Base-by-base conservation (phyloP, 2,888 invertebrate genomes). In the Odontocerum albicorne region DNA sequence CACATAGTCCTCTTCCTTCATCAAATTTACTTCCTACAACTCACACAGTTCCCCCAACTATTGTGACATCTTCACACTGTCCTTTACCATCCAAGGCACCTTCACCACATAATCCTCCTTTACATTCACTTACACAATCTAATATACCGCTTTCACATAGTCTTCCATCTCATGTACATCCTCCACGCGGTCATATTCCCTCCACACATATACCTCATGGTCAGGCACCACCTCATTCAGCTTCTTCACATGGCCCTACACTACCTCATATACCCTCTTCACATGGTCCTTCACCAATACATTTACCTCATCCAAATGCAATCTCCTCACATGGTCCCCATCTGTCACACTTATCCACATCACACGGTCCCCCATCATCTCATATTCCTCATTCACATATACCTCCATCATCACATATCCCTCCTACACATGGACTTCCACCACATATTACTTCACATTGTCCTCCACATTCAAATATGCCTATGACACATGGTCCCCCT, bases 381-480 rank as follows among this genome's bases (percentile, higher is more conserved):
- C 38, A 38, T 15, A 17, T 13, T 3, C 38, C 38, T 15, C n/a
- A n/a, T n/a, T 7, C 10, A 10, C 27, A 27, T 27, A 10, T 4
- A 27, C 10, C 27, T 27, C 10, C 27, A 7, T 27, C 27, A 27
- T 27, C 27, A 27, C 46, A 56, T 39, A 22, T 33, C 39, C 17
- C 31, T 45, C 33, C 38, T 49, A 19, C 44, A 15, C 53, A 43
- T 33, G 46, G 44, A 16, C 42, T 38, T 12, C 57, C 44, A 12
- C n/a, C n/a, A n/a, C n/a, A n/a, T n/a, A n/a, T n/a, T n/a, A n/a
- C n/a, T n/a, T n/a, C n/a, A n/a, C n/a, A n/a, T n/a, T n/a, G n/a
- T n/a, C n/a, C n/a, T n/a, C n/a, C n/a, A n/a, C n/a, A 47, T 63
- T 17, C 50, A 46, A 16, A 61, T 21, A 57, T 20, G 52, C 53